Evolutionary conservation across 2,888 invertebrate species (phyloP), one percentile per base, ranked within the genome.

Genomic region (Therioaphis trifolii): DNA sequence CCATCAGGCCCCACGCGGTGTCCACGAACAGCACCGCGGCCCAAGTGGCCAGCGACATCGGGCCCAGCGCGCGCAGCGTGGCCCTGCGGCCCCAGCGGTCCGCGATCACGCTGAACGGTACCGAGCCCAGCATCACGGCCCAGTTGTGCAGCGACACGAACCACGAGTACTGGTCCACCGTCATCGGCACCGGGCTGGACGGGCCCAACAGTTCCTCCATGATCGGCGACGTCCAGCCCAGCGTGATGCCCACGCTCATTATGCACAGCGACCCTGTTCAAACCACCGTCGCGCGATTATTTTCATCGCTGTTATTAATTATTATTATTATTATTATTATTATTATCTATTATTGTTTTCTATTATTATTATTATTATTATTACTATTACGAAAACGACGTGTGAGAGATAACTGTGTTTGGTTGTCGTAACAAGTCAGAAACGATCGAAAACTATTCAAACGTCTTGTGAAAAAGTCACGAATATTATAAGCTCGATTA

Each of bases 1-100:
- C 55, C 71, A 85, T 86, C 12, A 87, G 61, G 9, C 71, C 29
- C 11, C 66, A 35, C 0, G 74, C 71, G 15, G 85, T 79, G 24
- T 77, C 72, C 12, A 84, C 61, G 46, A 85, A 84, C 40, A 84
- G 79, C 14, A 84, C 58, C 2, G 86, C 78, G 18, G 85, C 69
- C 91, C 92, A 92, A 86, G 92, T 91, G 85, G 91, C 80, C 49
- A 90, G 88, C 21, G 92, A 91, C 0, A 93, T 92, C 14, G 92
- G 86, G 0, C 91, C 89, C 0, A 91, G 89, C 4, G 89, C 86
- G 61, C 91, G 87, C 2, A 92, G 88, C 1, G 91, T 90, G 4
- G 88, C 89, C 49, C 90, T 91, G 0, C 92, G 90, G 3, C 93
- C 93, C 0, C 90, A 88, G 76, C 89, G 89, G 87, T 92, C 91